These are phyloP conservation scores for Phyllotis vaccarum DNA, from an alignment of 2,797 vertebrate genomes.

Conservation along the genomic window DNA sequence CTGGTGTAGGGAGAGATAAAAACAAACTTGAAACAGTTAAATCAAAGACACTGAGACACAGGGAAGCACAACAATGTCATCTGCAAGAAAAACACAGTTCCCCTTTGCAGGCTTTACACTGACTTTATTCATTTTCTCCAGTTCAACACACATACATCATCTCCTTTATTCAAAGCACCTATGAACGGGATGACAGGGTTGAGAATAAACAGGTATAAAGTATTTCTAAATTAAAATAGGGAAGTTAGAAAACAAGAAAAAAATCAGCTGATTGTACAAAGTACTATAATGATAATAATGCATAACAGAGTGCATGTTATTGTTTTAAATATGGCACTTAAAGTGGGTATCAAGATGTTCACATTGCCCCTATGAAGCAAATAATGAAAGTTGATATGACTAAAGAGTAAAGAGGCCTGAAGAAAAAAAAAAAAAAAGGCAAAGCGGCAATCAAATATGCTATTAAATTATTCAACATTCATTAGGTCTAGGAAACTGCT, in stretches of 20 bases:
- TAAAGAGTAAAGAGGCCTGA: not conserved
- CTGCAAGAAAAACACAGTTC: not conserved
- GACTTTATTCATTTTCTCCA: not conserved
- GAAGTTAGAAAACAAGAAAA: not conserved
- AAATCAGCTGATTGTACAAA: not conserved
- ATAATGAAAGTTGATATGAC: not conserved
- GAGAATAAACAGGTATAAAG: not conserved
- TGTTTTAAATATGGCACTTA: not conserved
- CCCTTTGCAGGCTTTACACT: not conserved
- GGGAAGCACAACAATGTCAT: not conserved
- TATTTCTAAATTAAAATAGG: not conserved
- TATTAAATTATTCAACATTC: not conserved
- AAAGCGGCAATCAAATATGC: not conserved
- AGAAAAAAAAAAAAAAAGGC: not conserved
- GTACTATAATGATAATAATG: not conserved
- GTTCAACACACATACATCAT: not conserved
- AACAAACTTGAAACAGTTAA: not conserved
- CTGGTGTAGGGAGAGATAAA: not conserved
- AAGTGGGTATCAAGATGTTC: not conserved
- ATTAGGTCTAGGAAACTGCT: not conserved
- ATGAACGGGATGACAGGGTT: not conserved
- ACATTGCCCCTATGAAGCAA: not conserved
- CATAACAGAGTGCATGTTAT: not conserved
- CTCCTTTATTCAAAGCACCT: not conserved
- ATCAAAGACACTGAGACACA: not conserved